phyloP scores from a whole-genome alignment of 2,113 vertebrate genomes.

The Lycocorax pyrrhopterus region DNA sequence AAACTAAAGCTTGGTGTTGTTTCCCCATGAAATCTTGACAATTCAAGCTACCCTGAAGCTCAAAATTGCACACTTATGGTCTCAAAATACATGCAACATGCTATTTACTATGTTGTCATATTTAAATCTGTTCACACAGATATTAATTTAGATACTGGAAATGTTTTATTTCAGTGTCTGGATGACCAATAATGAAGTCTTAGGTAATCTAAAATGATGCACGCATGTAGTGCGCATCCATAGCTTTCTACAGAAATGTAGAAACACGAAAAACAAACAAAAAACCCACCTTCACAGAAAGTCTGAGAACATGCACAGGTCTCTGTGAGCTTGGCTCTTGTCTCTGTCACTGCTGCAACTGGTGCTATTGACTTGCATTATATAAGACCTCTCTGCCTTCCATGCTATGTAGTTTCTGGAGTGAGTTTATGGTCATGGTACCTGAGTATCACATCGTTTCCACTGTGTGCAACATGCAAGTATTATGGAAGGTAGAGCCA shows the following conservation, averaged over 20 bases:
- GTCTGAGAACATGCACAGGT: neutral
- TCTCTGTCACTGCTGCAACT: neutral
- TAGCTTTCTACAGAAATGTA: neutral
- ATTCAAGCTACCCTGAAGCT: neutral
- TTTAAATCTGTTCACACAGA: neutral
- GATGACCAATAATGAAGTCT: neutral
- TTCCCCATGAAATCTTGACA: neutral
- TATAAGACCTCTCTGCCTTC: neutral
- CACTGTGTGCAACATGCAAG: neutral
- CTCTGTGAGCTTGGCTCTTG: neutral
- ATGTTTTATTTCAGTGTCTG: neutral
- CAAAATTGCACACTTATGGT: neutral
- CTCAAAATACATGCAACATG: neutral
- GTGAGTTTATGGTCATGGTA: neutral
- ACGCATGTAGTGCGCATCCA: neutral
- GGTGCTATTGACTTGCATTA: neutral
- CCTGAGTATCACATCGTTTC: neutral
- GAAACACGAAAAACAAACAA: neutral
- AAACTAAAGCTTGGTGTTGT: neutral
- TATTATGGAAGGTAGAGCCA: fast-evolving
- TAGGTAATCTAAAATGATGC: neutral
- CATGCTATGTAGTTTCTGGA: neutral
- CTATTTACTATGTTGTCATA: neutral
- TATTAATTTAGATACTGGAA: neutral
- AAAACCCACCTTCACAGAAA: neutral